Evolutionary conservation across 2,888 invertebrate genomes (phyloP).

Genomic region (Xestobium rufovillosum): DNA sequence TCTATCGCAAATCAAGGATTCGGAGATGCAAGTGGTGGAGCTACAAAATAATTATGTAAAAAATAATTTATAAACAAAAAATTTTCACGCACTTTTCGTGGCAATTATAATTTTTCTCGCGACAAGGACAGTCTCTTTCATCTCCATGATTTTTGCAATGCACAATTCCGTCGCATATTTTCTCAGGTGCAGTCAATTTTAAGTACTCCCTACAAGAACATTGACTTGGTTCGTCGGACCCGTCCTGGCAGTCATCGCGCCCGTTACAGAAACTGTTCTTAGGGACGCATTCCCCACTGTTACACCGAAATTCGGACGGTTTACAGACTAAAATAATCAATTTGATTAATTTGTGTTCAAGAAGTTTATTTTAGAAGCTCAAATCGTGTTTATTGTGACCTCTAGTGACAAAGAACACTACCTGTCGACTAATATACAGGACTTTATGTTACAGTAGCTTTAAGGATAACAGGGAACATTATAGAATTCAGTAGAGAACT

Average conservation of each 20-base stretch:
- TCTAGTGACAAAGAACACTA: too few species aligned
- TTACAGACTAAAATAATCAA: constrained; percentile 51
- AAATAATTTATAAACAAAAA: too few species aligned
- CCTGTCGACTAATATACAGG: background rate
- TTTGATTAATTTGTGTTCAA: too few species aligned
- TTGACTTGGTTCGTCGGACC: constrained; percentile 60
- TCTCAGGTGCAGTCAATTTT: constrained; percentile 56
- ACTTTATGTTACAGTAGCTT: background rate
- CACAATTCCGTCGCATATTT: constrained; percentile 68
- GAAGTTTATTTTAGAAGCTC: too few species aligned
- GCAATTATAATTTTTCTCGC: constrained; percentile 46
- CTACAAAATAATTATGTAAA: too few species aligned
- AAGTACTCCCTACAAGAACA: constrained; percentile 62
- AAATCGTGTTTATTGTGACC: too few species aligned
- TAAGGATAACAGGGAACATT: constrained; percentile 3
- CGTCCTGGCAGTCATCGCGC: constrained; percentile 60
- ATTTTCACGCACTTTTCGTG: too few species aligned
- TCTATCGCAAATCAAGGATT: constrained; percentile 73
- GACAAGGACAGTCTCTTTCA: constrained; percentile 62
- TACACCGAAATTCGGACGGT: constrained; percentile 58
- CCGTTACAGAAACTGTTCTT: constrained; percentile 65
- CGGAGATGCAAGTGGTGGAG: constrained; percentile 56
- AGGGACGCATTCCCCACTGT: constrained; percentile 58
- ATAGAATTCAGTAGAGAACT: constrained; percentile 14
- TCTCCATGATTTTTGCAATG: constrained; percentile 74